These are phyloP conservation scores for Lacerta bilineata DNA, from an alignment of 2,797 vertebrate genomes.

Conservation along the genomic window DNA sequence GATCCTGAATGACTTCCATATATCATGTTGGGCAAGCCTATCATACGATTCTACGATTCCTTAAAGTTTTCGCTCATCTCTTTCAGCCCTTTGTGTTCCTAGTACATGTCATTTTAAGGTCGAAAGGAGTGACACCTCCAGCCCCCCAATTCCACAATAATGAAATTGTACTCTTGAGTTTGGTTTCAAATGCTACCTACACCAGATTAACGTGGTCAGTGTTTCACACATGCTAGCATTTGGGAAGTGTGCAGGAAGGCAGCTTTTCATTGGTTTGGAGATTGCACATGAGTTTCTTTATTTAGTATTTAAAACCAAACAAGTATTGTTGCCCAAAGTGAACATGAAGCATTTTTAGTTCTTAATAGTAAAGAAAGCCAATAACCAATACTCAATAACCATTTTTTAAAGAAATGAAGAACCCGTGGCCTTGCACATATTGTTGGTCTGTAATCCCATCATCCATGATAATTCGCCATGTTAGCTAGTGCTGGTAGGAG, in stretches of 20 bases:
- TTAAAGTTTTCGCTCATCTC: not conserved
- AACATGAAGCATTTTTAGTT: not conserved
- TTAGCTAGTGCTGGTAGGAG: too few species aligned
- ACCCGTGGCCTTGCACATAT: too few species aligned
- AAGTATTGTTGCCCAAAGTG: not conserved
- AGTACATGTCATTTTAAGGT: not conserved
- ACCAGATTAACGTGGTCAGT: not conserved
- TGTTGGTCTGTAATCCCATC: too few species aligned
- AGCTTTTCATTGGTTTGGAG: not conserved
- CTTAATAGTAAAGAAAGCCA: not conserved
- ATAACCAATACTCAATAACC: not conserved
- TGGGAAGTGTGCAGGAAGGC: not conserved
- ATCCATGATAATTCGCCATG: too few species aligned
- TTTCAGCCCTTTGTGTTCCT: not conserved
- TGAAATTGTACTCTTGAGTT: not conserved
- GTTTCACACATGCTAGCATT: not conserved
- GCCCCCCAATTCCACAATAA: not conserved
- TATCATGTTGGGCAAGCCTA: not conserved
- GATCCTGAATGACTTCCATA: not conserved
- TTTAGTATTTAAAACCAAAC: not conserved
- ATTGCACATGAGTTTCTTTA: not conserved
- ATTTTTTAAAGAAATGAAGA: not conserved
- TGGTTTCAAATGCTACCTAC: not conserved
- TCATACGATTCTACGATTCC: not conserved
- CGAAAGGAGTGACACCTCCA: not conserved